phyloP scores from a whole-genome alignment of 53 echinoderm and acorn worm genomes.

The Stichopus horrens region DNA sequence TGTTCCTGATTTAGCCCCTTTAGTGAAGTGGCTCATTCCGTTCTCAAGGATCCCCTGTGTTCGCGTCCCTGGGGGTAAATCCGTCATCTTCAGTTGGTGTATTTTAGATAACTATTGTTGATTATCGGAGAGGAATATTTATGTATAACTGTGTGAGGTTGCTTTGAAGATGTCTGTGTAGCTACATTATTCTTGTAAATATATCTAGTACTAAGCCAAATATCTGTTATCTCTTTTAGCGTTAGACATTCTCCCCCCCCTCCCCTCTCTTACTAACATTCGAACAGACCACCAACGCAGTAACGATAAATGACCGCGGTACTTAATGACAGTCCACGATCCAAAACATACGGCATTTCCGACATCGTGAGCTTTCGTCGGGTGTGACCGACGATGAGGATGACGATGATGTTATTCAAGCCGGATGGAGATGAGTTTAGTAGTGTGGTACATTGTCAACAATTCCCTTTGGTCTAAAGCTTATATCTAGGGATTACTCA shows the following conservation, averaged over 20 bases:
- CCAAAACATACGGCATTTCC: too few relatives aligned
- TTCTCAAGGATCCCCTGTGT: not conserved
- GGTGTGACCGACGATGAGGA: too few relatives aligned
- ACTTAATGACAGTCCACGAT: too few relatives aligned
- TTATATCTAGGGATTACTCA: too few relatives aligned
- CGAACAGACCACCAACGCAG: not conserved
- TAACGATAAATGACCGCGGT: too few relatives aligned
- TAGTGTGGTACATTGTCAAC: too few relatives aligned
- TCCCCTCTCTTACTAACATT: constrained; percentile 5
- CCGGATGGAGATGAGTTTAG: too few relatives aligned
- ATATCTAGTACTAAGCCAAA: constrained; percentile 39
- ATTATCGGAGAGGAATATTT: not conserved
- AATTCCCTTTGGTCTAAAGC: too few relatives aligned
- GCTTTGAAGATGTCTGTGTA: not conserved
- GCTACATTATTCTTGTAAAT: constrained; percentile 27
- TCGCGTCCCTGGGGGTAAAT: not conserved
- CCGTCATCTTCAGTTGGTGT: not conserved
- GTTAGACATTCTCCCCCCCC: not conserved
- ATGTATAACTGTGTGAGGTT: not conserved
- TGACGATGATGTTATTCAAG: too few relatives aligned
- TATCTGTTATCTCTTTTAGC: constrained; percentile 1
- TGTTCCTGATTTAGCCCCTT: too few relatives aligned
- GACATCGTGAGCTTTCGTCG: too few relatives aligned
- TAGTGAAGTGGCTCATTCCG: too few relatives aligned
- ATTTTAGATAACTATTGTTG: not conserved